These are phyloP conservation scores for Actinopyga echinites DNA, from an alignment of 53 echinoderm and acorn worm species.

Conservation along the genomic window DNA sequence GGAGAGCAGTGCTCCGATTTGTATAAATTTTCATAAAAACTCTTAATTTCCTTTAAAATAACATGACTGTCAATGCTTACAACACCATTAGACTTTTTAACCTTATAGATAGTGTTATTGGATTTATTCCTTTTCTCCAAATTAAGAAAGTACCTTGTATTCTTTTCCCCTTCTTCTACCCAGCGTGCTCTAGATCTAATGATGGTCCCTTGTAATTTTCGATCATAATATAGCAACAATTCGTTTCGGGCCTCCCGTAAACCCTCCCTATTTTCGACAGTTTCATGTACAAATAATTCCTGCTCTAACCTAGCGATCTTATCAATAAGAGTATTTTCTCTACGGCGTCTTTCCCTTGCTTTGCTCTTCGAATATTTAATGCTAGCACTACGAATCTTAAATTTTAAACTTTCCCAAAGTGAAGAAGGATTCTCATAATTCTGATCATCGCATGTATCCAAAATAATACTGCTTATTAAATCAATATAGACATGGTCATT, in stretches of 20 bases:
- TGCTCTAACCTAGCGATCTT: not conserved
- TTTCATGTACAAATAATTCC: not conserved
- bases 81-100: not conserved
- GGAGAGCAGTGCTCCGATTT: too few relatives aligned
- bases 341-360: not conserved
- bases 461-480: too few relatives aligned
- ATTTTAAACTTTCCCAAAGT: not conserved
- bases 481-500: too few relatives aligned
- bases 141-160: too few relatives aligned
- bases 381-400: not conserved
- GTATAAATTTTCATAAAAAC: too few relatives aligned
- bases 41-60: not conserved
- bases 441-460: too few relatives aligned
- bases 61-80: not conserved
- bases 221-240: not conserved
- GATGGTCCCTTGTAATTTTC: not conserved
- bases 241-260: not conserved
- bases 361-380: not conserved
- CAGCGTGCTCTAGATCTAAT: not conserved
- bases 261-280: not conserved
- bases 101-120: too few relatives aligned
- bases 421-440: not conserved
- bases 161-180: conserved; percentile 6
- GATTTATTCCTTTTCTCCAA: too few relatives aligned
- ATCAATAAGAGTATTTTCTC: not conserved